Base-by-base conservation (phyloP, 2,113 vertebrate species). In the Ictidomys tridecemlineatus region DNA sequence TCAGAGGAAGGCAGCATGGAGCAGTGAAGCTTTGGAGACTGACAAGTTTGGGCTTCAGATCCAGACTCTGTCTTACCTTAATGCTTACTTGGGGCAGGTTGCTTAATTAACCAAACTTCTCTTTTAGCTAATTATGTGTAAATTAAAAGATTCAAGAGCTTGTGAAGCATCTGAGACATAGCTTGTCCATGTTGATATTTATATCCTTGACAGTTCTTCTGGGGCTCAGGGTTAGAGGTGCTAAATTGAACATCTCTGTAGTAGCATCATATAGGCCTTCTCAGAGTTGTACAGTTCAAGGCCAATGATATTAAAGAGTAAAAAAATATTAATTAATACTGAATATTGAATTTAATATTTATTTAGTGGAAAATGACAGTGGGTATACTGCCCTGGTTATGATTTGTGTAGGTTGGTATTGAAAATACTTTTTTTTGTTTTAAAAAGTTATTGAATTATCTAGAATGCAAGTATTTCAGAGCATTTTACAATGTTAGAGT, bases 321-420 rank as follows among this genome's bases (percentile, higher is more conserved):
- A 56, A 90, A 84, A 34, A 51, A 48, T 74, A 5, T 77, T 83
- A 73, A 30, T 67, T 82, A 56, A 26, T 51, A n/a, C 3, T 80
- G 28, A 45, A 45, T 45, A 9, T 45, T 45, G 45, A 93, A 39
- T 61, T 30, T 73, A 17, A 22, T n/a, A 37, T 0, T 70, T 78
- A 84, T 14, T 70, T 63, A 63, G 13, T 20, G 30, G 20, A 85
- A 74, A 30, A 78, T 72, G 39, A 61, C 48, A 58, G 8, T 70
- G 58, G 87, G n/a, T 83, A 67, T 93, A 88, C 69, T 95, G 3
- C 13, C 51, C n/a, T 91, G 26, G 42, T 79, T 85, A 42, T 79
- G 37, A 65, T 90, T 86, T 70, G n/a, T 42, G 69, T 95, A 42
- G 45, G 22, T 53, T 74, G 69, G 1, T 73, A 7, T 63, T 91